Evolutionary conservation across 1,140 invertebrate genomes (phyloP), one percentile per base, ranked within the genome.

Genomic region (Zeugodacus cucurbitae): DNA sequence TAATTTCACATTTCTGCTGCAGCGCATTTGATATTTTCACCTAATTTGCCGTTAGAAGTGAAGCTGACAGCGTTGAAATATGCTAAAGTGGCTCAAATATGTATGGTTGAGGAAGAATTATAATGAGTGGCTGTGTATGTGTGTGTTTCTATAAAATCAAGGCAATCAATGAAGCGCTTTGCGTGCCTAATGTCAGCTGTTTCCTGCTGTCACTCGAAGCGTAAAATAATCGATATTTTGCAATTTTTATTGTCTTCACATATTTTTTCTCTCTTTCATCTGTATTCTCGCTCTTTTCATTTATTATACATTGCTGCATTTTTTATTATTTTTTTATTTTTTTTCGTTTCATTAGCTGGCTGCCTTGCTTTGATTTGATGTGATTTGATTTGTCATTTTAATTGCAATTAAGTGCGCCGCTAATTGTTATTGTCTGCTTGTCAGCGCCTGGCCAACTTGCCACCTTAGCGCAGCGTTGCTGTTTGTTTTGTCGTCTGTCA

Each of bases 331-430:
- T 70, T 26, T 14, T 32, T 32, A 32, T 22, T 5, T n/a, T n/a
- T 70, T 70, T 64, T 74, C 48, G 41, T 48, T 26, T 41, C 6
- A 11, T 29, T 82, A 48, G 74, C 22, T 48, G 3, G 34, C 34
- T 22, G 26, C n/a, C n/a, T 74, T 8, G 41, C 2, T 82, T 82
- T 48, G 44, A 54, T 82, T 44, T 82, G 41, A 82, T 0, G 8
- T 82, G 74, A 48, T 82, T 82, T 82, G 74, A 82, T 82, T 82
- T 82, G 74, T 82, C 74, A 82, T 82, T 82, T 82, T 82, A 82
- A 82, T 82, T 82, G 74, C 74, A 82, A 54, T 82, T 54, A 82
- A 82, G 41, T 82, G 74, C 41, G 26, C 22, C 44, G 74, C 74
- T 82, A 82, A 82, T 82, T 82, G 34, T 20, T 74, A 34, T 37